Evolutionary conservation across 2,888 invertebrate species (phyloP), one percentile per base, ranked within the genome.

Genomic region (Noctua comes): DNA sequence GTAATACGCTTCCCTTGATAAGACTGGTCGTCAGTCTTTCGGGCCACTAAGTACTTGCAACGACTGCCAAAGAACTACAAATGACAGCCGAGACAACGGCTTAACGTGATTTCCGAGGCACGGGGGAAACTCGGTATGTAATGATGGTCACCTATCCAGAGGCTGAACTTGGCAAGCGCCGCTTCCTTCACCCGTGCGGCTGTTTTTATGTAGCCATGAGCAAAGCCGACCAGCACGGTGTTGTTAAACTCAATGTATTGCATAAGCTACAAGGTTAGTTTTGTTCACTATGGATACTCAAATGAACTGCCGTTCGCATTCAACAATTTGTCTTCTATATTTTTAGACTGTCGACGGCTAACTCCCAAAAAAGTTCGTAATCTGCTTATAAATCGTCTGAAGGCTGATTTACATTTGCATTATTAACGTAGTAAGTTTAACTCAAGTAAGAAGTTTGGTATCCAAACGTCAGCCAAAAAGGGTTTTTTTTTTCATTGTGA

Each of bases 401-500:
- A 64, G 4, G 36, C 64, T 64, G 64, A 31, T 62, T 64, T 64
- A 64, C 21, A 64, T 62, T 62, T 62, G 21, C 31, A 62, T 64
- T 64, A 64, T 36, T 36, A 64, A 36, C 36, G 31, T 64, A 36
- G 31, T 64, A 36, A 64, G 21, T 64, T 64, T 36, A 64, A 64
- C 21, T 36, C 4, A 21, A 62, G 31, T 64, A 21, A 27, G 27
- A 64, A 64, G 11, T 64, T 64, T 64, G 21, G 21, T 11, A 64
- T 64, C 21, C 21, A 64, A 36, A 64, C 21, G 64, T 21, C 21
- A 11, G 18, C 1, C 31, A 62, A 62, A 62, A 36, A 21, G 10
- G 4, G 11, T 64, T 4, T 21, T 1, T 64, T 64, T 21, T 36
- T 31, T 21, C 4, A 21, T 62, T 31, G 31, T 31, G 21, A 62